Base-by-base conservation (phyloP, 2,888 invertebrate species). In the Mellilla xanthometata region DNA sequence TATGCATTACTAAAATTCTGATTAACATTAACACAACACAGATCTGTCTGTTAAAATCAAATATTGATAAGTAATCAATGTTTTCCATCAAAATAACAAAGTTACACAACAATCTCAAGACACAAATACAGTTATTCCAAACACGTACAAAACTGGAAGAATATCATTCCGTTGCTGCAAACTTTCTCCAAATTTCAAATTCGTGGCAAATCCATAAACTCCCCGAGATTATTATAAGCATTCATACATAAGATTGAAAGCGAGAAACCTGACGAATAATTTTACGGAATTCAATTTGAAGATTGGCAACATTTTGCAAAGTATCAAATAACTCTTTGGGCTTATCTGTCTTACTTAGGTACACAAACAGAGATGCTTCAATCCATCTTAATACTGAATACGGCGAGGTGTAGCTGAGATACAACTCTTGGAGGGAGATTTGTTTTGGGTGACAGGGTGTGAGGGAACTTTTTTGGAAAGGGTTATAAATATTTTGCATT, bases 321-420 rank as follows among this genome's bases (percentile, higher is more conserved):
- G 47, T 50, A 40, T 46, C 40, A 45, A 51, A 48, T 54, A 54
- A 54, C 49, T 56, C 48, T 39, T 31, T 35, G 29, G 29, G 45
- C 49, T 50, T 45, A 56, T 52, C 56, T 49, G 35, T 57, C 50
- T 57, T 52, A 49, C 45, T 54, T 50, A 51, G n/a, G n/a, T 51
- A 49, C 52, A 52, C n/a, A 49, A 47, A 48, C 54, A 57, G 56
- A 49, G 54, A 39, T 54, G 53, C 44, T 46, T 36, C 46, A 44
- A 57, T 57, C 52, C 52, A 40, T 54, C 52, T 54, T 54, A 43
- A 41, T 39, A 31, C 49, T 49, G 42, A 51, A 52, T 56, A 56
- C 54, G 48, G 50, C 48, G 43, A 31, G 51, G 46, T 31, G 45
- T 11, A n/a, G n/a, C n/a, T n/a, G n/a, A n/a, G n/a, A n/a, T n/a